These are phyloP conservation scores for Melanotus villosus DNA, from an alignment of 2,888 invertebrate genomes.

Conservation along the genomic window DNA sequence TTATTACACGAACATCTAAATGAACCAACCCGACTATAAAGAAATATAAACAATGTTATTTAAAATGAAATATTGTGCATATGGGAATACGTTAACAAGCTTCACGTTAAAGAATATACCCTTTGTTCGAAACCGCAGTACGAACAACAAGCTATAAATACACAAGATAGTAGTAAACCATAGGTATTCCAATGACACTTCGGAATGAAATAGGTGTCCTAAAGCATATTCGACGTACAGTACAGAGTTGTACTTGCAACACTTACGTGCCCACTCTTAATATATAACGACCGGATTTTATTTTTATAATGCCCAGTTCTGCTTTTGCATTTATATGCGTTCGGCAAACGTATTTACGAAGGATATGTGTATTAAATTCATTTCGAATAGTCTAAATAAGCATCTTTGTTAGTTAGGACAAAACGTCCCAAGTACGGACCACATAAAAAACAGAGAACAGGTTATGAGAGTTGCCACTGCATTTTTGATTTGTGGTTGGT, in stretches of 20 bases:
- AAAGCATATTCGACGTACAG: slow-evolving; percentile 64
- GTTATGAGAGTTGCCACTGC: slow-evolving; percentile 65
- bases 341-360: neutral
- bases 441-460: slow-evolving; percentile 59
- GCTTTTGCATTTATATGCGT: neutral
- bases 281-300: neutral
- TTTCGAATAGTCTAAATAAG: neutral
- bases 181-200: slow-evolving; percentile 65
- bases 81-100: slow-evolving; percentile 67
- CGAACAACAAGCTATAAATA: slow-evolving; percentile 68
- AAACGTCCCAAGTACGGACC: slow-evolving; percentile 49
- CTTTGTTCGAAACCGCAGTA: slow-evolving; percentile 67
- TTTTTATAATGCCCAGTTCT: neutral
- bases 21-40: slow-evolving; percentile 62
- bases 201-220: slow-evolving; percentile 66
- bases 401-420: neutral
- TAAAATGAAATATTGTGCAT: slow-evolving; percentile 66
- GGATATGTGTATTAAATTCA: neutral
- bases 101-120: slow-evolving; percentile 66
- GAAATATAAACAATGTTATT: slow-evolving; percentile 68
- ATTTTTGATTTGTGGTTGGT: slow-evolving; percentile 65
- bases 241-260: slow-evolving; percentile 56
- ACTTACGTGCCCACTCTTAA: neutral
- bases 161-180: slow-evolving; percentile 66
- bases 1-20: slow-evolving; percentile 64